Percentiles rank a stretch among this genome's conserved stretches.
Evolutionary conservation across 1,140 invertebrate genomes (phyloP).

Genomic region (Proales similis): DNA sequence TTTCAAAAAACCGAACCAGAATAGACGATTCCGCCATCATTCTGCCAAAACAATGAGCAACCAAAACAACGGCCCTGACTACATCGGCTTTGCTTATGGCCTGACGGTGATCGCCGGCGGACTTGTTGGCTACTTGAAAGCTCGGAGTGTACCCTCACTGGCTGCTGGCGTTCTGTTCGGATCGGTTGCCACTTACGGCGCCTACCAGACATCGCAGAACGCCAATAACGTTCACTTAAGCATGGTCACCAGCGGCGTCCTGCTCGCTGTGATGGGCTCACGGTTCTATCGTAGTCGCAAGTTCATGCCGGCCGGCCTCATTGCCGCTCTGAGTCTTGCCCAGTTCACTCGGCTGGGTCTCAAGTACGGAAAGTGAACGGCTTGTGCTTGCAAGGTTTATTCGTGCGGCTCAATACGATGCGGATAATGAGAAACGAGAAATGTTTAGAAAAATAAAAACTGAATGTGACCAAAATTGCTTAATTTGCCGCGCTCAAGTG

Average conservation of each 20-base stretch:
- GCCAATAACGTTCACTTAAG: conserved; percentile 68
- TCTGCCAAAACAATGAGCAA: no score
- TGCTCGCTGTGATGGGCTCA: conserved; percentile 80
- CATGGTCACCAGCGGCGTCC: conserved; percentile 62
- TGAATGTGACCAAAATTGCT: no score
- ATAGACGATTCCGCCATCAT: no score
- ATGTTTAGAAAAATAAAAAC: no score
- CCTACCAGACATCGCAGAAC: conserved; percentile 71
- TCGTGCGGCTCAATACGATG: no score
- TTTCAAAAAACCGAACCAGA: no score
- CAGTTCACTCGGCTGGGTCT: conserved; percentile 18
- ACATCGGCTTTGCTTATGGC: conserved; percentile 71
- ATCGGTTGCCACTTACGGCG: conserved; percentile 69
- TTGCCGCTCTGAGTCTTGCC: conserved; percentile 55
- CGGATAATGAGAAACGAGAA: no score
- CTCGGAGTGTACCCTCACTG: conserved; percentile 60
- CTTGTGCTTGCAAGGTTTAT: no score
- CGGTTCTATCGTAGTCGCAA: conserved; percentile 77
- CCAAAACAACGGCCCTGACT: no score
- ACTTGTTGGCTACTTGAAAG: conserved; percentile 80
- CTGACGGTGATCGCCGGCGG: conserved; percentile 77
- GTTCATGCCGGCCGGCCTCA: conserved; percentile 87
- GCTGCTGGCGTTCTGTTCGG: conserved; percentile 80
- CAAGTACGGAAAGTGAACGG: no score
- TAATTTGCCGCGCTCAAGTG: no score